Evolutionary conservation across 2,113 vertebrate genomes (phyloP), one percentile per base, ranked within the genome.

Genomic region (Hemibagrus wyckioides): DNA sequence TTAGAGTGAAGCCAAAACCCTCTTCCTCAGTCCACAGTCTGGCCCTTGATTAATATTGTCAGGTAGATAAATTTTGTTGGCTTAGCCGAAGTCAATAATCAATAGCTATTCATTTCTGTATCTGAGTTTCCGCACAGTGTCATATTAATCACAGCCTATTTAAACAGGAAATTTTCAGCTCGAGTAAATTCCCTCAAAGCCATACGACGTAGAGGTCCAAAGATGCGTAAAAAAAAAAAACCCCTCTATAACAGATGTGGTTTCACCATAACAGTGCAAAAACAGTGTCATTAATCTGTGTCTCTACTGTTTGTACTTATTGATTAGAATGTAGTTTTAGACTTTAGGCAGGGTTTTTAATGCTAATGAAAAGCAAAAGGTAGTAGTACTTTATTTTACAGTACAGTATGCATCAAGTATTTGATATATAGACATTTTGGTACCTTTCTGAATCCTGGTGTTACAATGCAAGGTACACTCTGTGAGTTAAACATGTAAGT

Each of bases 31-130:
- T 86, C 61, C 83, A 56, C 65, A 71, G 80, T 79, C 86, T 30
- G 67, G 63, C 14, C 41, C 71, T 73, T 85, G 87, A 89, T 86
- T 85, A 88, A 88, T 90, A 84, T 80, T 75, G 87, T 88, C 86
- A 87, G 75, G 83, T 63, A 85, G 88, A 85, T 88, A 82, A 14
- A 85, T 91, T 82, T 85, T 79, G 88, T 88, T 82, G 63, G 81
- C 84, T 86, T 63, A 86, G 82, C 84, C 76, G 50, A 84, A 69
- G 84, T 80, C 82, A 89, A 89, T 91, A 86, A 88, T 89, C 88
- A 89, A 89, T 88, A 88, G 75, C 89, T 87, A 56, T 87, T 87
- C 83, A 80, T 89, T 89, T 87, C 82, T 83, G 75, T 23, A n/a
- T 69, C 41, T 82, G 76, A 77, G 65, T 88, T 84, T 87, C 56